Evolutionary conservation across 2,113 vertebrate species (phyloP), one percentile per base, ranked within the genome.

Genomic region (Paraplagusia blochii): DNA sequence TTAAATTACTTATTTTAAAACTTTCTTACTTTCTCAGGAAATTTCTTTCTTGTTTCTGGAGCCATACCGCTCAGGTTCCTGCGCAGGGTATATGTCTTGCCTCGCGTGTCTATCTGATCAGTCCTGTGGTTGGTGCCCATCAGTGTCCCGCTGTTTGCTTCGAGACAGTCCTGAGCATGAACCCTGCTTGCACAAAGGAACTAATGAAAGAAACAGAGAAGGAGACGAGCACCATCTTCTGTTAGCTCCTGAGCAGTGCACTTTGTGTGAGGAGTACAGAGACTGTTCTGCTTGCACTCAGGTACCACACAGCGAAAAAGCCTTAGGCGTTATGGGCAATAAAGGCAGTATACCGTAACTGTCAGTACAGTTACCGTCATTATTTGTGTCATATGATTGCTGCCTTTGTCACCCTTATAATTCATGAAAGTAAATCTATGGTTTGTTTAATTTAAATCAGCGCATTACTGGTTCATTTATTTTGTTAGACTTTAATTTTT

Each of bases 31-130:
- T 3, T 42, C 7, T 7, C 51, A 95, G 94, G 94, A 95, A 87
- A 95, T 96, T 79, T 95, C 93, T 44, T 95, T 94, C 85, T 88
- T 95, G 45, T 95, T 95, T 79, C 57, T 94, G 87, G 95, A 96
- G 79, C 95, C 95, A 0, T 93, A 89, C 74, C 93, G 91, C 19
- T 95, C 94, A 0, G 90, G 85, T 0, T 87, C 88, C 44, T 96
- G 94, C 2, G 19, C 81, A 8, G 80, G 80, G 0, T 94, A 95
- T 80, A 87, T 79, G 60, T 95, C 94, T 7, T 96, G 95, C 70
- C 83, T 91, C 74, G 93, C 93, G 38, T 96, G 95, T 76, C 76
- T 96, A 40, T 92, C 95, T 0, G 94, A 96, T 75, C 95, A 96
- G 86, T 92, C 93, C 29, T 96, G 95, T 0, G 94, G 95, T 72